phyloP scores from a whole-genome alignment of 2,888 invertebrate genomes.

The Ariolimax columbianus region DNA sequence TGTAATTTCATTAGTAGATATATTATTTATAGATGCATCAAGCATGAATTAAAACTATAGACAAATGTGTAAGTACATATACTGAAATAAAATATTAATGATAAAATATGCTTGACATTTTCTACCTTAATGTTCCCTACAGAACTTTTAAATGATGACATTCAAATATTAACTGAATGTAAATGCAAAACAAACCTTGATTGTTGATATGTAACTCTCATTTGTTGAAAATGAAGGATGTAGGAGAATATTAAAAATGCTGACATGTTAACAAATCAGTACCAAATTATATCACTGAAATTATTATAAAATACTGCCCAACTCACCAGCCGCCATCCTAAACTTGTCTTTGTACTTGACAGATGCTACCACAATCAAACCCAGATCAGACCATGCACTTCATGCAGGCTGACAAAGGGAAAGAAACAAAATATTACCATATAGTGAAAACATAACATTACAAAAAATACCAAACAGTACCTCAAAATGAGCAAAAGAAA shows the following conservation, averaged over 20 bases:
- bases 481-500: background rate
- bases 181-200: background rate
- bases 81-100: background rate
- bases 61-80: background rate
- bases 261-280: background rate
- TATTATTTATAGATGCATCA: no score
- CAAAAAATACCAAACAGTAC: background rate
- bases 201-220: background rate
- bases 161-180: background rate
- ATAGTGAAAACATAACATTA: background rate
- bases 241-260: background rate
- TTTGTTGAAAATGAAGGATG: background rate
- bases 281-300: background rate
- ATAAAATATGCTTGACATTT: background rate
- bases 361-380: conserved; percentile 7
- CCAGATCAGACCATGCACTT: conserved; percentile 3
- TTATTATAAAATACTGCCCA: background rate
- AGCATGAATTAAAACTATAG: no score
- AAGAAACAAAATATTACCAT: background rate
- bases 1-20: no score
- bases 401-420: conserved; percentile 4
- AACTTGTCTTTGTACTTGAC: conserved; percentile 5
- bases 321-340: conserved; percentile 36
- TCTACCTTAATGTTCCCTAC: no score
- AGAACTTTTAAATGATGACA: no score